Conservation (phyloP, 2,888 invertebrate species). For the Drosophila maculinotata region DNA sequence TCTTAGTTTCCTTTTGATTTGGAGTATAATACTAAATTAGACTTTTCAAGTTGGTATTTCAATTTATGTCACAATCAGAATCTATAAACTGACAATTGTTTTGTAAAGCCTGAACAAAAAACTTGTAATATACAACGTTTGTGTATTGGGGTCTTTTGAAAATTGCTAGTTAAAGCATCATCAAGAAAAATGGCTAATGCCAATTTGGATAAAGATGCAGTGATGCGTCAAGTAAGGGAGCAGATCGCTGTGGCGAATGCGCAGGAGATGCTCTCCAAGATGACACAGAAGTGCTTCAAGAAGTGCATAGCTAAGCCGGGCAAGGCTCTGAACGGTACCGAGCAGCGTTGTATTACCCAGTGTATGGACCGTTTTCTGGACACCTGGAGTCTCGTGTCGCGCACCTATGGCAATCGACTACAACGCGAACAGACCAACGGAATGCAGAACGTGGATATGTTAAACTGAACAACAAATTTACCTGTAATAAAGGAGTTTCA, state of each 20-base stretch:
- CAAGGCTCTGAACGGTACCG: slow-evolving; percentile 93
- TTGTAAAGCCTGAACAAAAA: neutral
- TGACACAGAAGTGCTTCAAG: slow-evolving; percentile 98
- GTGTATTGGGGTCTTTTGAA: slow-evolving; percentile 8
- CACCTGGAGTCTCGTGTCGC: slow-evolving; percentile 96
- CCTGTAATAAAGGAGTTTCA: slow-evolving; percentile 24
- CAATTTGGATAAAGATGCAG: slow-evolving; percentile 91
- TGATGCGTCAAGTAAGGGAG: slow-evolving; percentile 97
- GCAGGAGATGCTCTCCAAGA: slow-evolving; percentile 95
- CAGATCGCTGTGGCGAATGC: slow-evolving; percentile 97
- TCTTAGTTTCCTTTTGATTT: neutral
- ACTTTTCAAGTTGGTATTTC: neutral
- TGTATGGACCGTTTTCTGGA: slow-evolving; percentile 99
- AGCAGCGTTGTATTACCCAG: slow-evolving; percentile 96
- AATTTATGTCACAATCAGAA: slow-evolving; percentile 6
- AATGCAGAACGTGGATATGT: slow-evolving; percentile 13
- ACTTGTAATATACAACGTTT: slow-evolving; percentile 2
- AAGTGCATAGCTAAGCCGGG: slow-evolving; percentile 97
- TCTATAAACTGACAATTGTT: slow-evolving; percentile 1
- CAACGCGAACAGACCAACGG: slow-evolving; percentile 88
- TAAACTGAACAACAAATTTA: slow-evolving; percentile 31
- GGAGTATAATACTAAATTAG: neutral
- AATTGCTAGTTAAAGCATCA: slow-evolving; percentile 35
- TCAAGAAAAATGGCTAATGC: slow-evolving; percentile 83
- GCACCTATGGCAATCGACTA: slow-evolving; percentile 93